Base-by-base conservation (phyloP, 2,797 vertebrate species). In the Kryptolebias ocellatus region DNA sequence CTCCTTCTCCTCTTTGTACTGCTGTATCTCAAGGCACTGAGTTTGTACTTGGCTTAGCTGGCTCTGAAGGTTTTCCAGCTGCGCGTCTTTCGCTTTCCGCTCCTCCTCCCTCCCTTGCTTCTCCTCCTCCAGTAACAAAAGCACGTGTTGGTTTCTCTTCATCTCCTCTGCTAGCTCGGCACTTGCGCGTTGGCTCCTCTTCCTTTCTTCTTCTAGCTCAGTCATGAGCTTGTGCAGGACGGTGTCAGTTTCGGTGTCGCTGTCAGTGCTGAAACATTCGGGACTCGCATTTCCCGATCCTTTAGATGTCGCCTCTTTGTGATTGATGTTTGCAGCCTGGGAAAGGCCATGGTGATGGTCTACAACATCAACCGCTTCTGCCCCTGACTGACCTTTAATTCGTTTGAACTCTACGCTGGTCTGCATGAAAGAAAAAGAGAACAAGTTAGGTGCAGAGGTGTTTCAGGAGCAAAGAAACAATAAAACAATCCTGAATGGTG, bases 1-100 rank as follows among this genome's bases (percentile, higher is more conserved):
- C 56, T 94, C 92, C 56, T 95, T 94, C 74, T 95, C 95, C 4
- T 76, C 80, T 79, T 95, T 95, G 69, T 89, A 89, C 61, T 39
- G 81, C 56, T 92, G 91, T 45, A 89, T 81, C 76, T 95, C 92
- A 63, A 84, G 87, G 44, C 87, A 90, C 73, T 87, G 87, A 54
- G 70, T 81, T 72, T 94, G 92, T 53, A 90, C 74, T 55, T 72
- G 72, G 55, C 75, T 83, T 1, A 95, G 79, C 44, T 80, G 88
- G 24, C 67, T 78, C 71, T 92, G 86, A 55, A 94, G 81, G 47
- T 72, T 80, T 16, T 78, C 85, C 44, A 95, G 79, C 62, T 86
- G 90, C 14, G 68, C 58, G 44, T 94, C 90, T 64, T 86, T 85
- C 72, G 90, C 87, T 7, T 66, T 74, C 66, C 62, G 86, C 55